Evolutionary conservation across 92 coral and sea anemone genomes (phyloP).

Genomic region (Parazoanthus darwini): DNA sequence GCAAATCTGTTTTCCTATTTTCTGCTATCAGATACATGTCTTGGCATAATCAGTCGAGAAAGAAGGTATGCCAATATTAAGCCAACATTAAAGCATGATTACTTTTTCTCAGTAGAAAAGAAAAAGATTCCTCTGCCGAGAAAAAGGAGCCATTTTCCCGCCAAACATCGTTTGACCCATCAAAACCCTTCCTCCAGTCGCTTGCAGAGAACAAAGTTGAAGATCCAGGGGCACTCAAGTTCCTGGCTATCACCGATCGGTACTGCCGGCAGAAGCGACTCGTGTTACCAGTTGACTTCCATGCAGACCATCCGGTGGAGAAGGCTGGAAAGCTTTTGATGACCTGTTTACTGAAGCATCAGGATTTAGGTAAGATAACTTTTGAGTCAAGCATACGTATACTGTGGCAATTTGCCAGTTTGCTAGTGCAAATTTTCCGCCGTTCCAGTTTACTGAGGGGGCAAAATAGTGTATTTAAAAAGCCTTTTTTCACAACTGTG

Average conservation of each 20-base stretch:
- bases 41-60: no score
- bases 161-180: slow-evolving; percentile 67
- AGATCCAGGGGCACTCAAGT: slow-evolving; percentile 79
- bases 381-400: no score
- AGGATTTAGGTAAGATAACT: slow-evolving; percentile 80
- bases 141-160: slow-evolving; percentile 68
- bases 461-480: no score
- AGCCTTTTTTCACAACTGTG: no score
- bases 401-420: no score
- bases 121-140: slow-evolving; percentile 76
- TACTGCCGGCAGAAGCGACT: slow-evolving; percentile 87
- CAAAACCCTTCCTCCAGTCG: slow-evolving; percentile 78
- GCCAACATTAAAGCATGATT: background rate
- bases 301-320: slow-evolving; percentile 97
- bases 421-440: no score
- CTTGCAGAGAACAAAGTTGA: slow-evolving; percentile 78
- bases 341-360: slow-evolving; percentile 93
- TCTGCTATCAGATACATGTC: background rate
- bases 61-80: background rate
- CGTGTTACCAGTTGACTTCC: slow-evolving; percentile 88
- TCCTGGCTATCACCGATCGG: slow-evolving; percentile 79
- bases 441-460: no score
- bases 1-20: background rate
- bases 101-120: slow-evolving; percentile 47
- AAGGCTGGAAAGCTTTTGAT: slow-evolving; percentile 84